Percentiles rank a stretch among this genome's conserved stretches.
These are phyloP conservation scores for Trisateles emortualis DNA, from an alignment of 2,888 invertebrate genomes.

Conservation along the genomic window DNA sequence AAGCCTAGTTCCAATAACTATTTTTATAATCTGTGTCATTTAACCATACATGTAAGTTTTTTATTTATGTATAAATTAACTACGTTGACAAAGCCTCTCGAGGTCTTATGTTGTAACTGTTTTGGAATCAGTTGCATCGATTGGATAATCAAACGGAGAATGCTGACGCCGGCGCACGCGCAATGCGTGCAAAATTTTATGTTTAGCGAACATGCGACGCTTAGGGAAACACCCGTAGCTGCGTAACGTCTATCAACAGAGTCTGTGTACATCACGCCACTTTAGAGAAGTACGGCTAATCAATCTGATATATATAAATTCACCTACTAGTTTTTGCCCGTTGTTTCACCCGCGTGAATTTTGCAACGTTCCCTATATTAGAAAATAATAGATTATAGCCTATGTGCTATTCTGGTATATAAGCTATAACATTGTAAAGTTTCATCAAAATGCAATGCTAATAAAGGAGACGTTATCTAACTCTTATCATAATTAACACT, in stretches of 20 bases:
- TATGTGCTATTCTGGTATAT: too few species aligned
- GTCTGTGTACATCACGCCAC: background rate
- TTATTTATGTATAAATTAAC: background rate
- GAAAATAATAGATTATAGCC: too few species aligned
- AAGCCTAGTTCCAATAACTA: too few species aligned
- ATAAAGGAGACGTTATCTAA: slow-evolving; percentile 2
- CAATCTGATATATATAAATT: background rate
- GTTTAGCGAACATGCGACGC: background rate
- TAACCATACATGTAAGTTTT: too few species aligned
- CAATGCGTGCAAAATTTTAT: background rate
- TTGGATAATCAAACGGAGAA: slow-evolving; percentile 11
- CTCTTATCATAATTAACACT: slow-evolving; percentile 9
- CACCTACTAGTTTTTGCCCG: too few species aligned
- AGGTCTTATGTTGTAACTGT: slow-evolving; percentile 2
- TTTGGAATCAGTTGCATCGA: background rate
- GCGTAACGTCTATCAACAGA: background rate
- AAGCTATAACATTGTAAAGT: background rate
- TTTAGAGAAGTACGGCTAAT: background rate
- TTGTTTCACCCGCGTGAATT: too few species aligned
- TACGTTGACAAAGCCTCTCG: background rate
- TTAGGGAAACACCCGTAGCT: background rate
- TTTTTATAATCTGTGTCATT: too few species aligned
- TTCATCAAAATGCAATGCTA: background rate
- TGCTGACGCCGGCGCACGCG: background rate
- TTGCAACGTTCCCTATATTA: too few species aligned